phyloP scores from a whole-genome alignment of 2,113 vertebrate genomes.

The Apeltes quadracus region DNA sequence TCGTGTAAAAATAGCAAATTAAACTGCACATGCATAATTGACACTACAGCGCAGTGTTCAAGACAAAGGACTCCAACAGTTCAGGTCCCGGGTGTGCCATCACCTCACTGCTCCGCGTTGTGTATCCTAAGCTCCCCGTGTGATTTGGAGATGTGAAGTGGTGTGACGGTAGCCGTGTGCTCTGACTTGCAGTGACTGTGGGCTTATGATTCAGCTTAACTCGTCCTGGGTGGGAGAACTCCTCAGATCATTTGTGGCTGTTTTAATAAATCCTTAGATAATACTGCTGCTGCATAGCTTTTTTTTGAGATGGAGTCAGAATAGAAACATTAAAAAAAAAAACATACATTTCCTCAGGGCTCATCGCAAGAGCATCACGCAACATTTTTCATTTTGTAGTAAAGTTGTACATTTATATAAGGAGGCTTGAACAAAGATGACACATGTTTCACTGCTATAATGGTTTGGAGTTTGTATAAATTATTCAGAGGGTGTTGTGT shows the following conservation, averaged over 20 bases:
- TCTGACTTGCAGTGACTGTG: conserved; percentile 67
- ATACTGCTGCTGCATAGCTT: conserved; percentile 48
- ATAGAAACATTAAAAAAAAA: conserved; percentile 46
- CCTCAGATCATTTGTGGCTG: conserved; percentile 54
- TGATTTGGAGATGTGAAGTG: conserved; percentile 66
- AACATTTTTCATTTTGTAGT: conserved; percentile 57
- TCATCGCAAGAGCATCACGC: conserved; percentile 53
- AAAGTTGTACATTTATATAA: conserved; percentile 58
- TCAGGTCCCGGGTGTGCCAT: conserved; percentile 23
- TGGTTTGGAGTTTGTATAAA: conserved; percentile 51
- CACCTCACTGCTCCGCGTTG: conserved; percentile 26
- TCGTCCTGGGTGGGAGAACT: conserved; percentile 52
- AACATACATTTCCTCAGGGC: conserved; percentile 73
- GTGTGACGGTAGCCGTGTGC: conserved; percentile 65
- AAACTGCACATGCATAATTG: conserved; percentile 38
- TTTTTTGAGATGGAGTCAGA: conserved; percentile 33
- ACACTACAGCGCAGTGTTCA: conserved; percentile 42
- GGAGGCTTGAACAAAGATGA: conserved; percentile 50
- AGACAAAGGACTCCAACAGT: conserved; percentile 16
- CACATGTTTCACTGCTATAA: conserved; percentile 35
- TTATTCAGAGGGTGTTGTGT: conserved; percentile 28
- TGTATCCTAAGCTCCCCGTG: conserved; percentile 57
- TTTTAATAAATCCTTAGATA: conserved; percentile 54
- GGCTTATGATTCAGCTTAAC: conserved; percentile 70
- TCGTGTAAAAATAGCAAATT: conserved; percentile 60